Evolutionary conservation across 1,140 invertebrate genomes (phyloP).

Genomic region (Hermatobates lingyangjiaoensis): DNA sequence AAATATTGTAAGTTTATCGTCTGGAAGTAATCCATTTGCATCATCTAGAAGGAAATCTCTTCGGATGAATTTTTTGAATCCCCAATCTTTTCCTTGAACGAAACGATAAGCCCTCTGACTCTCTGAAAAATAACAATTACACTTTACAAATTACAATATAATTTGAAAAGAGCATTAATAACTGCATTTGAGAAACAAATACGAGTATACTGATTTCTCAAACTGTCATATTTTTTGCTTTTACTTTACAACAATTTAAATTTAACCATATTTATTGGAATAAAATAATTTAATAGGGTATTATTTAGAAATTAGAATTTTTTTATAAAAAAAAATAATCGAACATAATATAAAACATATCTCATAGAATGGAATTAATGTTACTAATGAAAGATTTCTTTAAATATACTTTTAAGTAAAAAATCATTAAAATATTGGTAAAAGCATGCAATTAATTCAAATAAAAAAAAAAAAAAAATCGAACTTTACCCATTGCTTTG

Average conservation of each 20-base stretch:
- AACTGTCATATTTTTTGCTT: too few relatives aligned
- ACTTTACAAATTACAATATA: too few relatives aligned
- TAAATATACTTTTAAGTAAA: too few relatives aligned
- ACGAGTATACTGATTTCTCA: neutral
- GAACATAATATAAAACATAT: neutral
- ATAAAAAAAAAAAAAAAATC: constrained; percentile 1
- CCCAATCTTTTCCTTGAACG: constrained; percentile 99
- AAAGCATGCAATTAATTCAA: constrained; percentile 1
- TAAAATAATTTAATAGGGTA: neutral
- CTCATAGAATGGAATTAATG: too few relatives aligned
- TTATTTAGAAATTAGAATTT: too few relatives aligned
- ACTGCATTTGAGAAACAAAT: neutral
- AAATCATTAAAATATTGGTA: neutral
- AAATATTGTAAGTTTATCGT: constrained; percentile 98
- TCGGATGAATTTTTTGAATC: constrained; percentile 98
- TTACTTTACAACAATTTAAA: too few relatives aligned
- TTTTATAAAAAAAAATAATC: too few relatives aligned
- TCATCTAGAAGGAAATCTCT: constrained; percentile 96
- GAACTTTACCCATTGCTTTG: constrained; percentile 85
- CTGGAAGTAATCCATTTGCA: constrained; percentile 89
- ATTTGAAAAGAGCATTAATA: too few relatives aligned
- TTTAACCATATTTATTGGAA: too few relatives aligned
- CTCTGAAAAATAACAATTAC: constrained; percentile 39
- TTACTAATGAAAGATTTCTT: too few relatives aligned
- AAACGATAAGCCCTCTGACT: constrained; percentile 90